Evolutionary conservation across 2,888 invertebrate species (phyloP).

Genomic region (Bimastos eiseni): DNA sequence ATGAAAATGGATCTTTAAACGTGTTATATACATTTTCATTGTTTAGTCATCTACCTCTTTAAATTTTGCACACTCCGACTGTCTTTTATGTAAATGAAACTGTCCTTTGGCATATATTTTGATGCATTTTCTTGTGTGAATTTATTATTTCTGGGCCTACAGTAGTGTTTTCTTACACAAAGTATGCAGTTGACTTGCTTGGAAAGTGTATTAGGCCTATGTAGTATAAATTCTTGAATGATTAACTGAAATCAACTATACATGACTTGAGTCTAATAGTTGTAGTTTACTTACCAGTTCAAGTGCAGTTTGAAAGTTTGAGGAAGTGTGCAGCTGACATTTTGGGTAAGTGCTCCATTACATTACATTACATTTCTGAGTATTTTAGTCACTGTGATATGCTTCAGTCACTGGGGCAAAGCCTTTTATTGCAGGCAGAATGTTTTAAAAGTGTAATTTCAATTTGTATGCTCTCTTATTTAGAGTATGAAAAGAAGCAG

Average conservation of each 20-base stretch:
- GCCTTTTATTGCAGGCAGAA: neutral
- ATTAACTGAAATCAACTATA: too few relatives aligned
- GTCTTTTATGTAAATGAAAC: neutral
- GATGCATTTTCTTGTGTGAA: neutral
- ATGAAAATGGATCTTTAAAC: neutral
- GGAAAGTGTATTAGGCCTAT: too few relatives aligned
- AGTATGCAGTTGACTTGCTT: too few relatives aligned
- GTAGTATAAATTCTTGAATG: too few relatives aligned
- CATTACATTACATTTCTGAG: too few relatives aligned
- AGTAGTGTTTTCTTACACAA: too few relatives aligned
- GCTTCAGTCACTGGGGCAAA: neutral
- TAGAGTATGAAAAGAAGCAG: constrained; percentile 18
- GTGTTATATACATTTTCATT: neutral
- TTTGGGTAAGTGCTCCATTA: too few relatives aligned
- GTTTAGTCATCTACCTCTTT: neutral
- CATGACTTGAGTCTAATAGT: too few relatives aligned
- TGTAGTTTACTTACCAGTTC: too few relatives aligned
- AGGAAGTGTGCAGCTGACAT: too few relatives aligned
- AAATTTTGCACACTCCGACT: neutral
- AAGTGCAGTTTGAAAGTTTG: too few relatives aligned
- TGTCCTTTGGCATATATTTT: neutral
- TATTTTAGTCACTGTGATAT: too few relatives aligned
- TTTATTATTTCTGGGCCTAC: neutral
- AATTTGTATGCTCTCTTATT: neutral
- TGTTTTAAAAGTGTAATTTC: neutral